Conservation (phyloP, 2,797 vertebrate species). For the Onychomys leucogaster region DNA sequence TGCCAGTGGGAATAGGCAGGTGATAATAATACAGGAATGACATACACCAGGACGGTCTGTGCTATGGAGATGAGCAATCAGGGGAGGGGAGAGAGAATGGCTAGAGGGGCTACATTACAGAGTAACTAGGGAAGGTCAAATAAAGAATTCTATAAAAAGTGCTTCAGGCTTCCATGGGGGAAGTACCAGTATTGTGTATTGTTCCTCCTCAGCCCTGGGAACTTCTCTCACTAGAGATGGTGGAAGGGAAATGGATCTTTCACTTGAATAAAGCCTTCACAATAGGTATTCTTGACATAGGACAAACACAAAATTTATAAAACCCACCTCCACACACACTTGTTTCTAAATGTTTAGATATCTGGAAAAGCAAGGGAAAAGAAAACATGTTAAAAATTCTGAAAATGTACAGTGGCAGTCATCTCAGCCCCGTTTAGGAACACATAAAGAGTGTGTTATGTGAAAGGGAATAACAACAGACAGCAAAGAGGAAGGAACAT, state of each 20-base stretch:
- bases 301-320: constrained; percentile 47
- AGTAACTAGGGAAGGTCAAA: constrained; percentile 32
- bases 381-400: constrained; percentile 52
- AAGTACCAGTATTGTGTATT: constrained; percentile 77
- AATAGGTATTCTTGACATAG: constrained; percentile 76
- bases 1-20: not conserved
- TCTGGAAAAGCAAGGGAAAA: constrained; percentile 50
- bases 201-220: constrained; percentile 72
- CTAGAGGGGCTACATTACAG: not conserved
- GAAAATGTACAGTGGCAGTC: not conserved
- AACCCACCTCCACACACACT: not conserved
- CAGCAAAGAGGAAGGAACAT: constrained; percentile 6
- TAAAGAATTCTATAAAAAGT: constrained; percentile 56
- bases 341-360: constrained; percentile 62
- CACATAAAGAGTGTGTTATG: not conserved
- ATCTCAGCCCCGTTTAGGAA: constrained; percentile 11
- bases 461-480: not conserved
- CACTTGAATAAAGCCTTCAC: constrained; percentile 67
- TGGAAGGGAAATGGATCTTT: constrained; percentile 72
- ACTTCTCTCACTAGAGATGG: constrained; percentile 61
- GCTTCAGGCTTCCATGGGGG: constrained; percentile 46
- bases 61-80: not conserved
- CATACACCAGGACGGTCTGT: not conserved
- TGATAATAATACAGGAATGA: not conserved
- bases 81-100: not conserved